Base-by-base conservation (phyloP, 2,888 invertebrate species). In the Mesorhabditis spiculigera region DNA sequence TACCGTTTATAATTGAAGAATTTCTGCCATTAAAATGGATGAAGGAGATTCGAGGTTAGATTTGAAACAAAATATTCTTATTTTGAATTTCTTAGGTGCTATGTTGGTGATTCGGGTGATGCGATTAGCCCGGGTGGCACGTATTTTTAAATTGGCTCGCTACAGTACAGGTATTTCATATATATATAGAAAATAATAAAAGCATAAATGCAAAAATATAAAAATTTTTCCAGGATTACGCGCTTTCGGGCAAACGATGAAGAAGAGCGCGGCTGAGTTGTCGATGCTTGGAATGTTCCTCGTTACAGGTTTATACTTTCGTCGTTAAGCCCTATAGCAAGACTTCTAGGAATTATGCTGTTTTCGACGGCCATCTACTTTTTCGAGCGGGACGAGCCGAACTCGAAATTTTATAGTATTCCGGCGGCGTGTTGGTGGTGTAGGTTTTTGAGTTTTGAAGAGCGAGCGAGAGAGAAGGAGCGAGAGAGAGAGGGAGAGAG, bases 381-480 rank as follows among this genome's bases (percentile, higher is more conserved):
- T 71, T 84, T 84, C 72, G 84, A 84, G 68, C 67, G 83, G 6
- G 84, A 84, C 69, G 82, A 83, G 67, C 81, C 81, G 0, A 82
- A 84, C 71, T 79, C 81, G 10, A 83, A 83, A 62, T 84, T 84
- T 75, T 82, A 84, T 71, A 78, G 78, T 67, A 84, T 84, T 50
- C 84, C 84, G 5, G 78, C 81, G 0, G 80, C 84, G 0, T 84
- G 84, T 73, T 84, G 84, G 84, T 84, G 84, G 83, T 82, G 83
- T 79, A 73, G 73, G 80, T 81, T 61, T 45, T 28, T 13, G 8
- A 28, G 28, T 28, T 28, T 28, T 28, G 28, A 28, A 28, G 28
- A 28, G 28, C 28, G 28, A 28, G 28, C 28, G 28, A 45, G 16
- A n/a, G 28, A 28, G 63, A 63, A 63, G 13, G 16, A 63, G 8